Evolutionary conservation across 2,888 invertebrate species (phyloP).

Genomic region (Spicauda simplicius): DNA sequence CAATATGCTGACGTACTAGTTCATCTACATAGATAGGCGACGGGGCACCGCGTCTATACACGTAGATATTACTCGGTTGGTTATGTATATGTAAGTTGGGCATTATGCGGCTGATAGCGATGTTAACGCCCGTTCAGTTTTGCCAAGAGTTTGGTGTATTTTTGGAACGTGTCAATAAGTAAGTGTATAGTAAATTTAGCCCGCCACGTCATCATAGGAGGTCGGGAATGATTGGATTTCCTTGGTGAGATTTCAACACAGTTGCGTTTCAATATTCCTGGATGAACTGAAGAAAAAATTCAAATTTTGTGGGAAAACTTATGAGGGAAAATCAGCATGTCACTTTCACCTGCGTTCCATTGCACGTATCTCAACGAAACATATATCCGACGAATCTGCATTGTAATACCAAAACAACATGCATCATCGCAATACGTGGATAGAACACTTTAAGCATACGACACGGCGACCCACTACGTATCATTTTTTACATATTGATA

Average conservation of each 20-base stretch:
- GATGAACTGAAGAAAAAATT: neutral
- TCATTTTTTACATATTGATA: too few species aligned
- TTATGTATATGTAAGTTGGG: conserved; percentile 52
- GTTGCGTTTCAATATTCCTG: neutral
- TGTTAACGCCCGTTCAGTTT: conserved; percentile 84
- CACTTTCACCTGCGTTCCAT: too few species aligned
- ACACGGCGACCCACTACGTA: too few species aligned
- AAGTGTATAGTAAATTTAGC: conserved; percentile 82
- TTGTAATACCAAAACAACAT: too few species aligned
- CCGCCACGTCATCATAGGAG: conserved; percentile 73
- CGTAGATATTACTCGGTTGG: conserved; percentile 34
- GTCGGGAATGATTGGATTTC: conserved; percentile 72
- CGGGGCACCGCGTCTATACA: conserved; percentile 42
- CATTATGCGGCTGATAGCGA: conserved; percentile 80
- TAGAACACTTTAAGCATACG: too few species aligned
- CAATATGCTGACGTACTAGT: conserved; percentile 40
- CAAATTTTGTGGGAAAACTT: too few species aligned
- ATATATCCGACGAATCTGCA: too few species aligned
- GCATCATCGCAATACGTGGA: too few species aligned
- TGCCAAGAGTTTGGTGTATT: conserved; percentile 81
- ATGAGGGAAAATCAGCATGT: too few species aligned
- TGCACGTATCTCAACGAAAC: too few species aligned
- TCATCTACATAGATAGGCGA: conserved; percentile 45
- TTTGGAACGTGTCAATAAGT: conserved; percentile 85
- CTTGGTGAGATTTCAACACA: conserved; percentile 43